phyloP scores from a whole-genome alignment of 2,113 vertebrate species.

The Dicrurus megarhynchus region DNA sequence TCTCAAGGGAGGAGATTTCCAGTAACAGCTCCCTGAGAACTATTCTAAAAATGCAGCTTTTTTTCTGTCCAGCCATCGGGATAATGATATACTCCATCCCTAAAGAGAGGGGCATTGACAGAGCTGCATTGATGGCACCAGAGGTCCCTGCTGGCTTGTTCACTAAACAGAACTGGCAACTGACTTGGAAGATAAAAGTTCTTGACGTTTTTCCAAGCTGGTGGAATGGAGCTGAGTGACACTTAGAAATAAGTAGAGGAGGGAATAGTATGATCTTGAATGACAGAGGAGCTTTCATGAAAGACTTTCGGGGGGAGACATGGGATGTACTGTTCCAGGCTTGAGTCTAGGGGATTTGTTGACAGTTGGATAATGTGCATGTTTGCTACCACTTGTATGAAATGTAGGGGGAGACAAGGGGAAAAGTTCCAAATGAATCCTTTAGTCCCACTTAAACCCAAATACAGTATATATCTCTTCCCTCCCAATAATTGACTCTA shows the following conservation, averaged over 20 bases:
- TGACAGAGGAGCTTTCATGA: conserved; percentile 27
- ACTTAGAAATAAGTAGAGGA: conserved; percentile 56
- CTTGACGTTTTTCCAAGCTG: conserved; percentile 67
- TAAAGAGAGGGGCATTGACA: conserved; percentile 36
- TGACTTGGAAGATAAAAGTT: conserved; percentile 67
- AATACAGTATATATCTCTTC: neutral
- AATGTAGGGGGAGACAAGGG: neutral
- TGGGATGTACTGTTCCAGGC: neutral
- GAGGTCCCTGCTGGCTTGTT: conserved; percentile 68
- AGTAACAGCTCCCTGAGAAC: conserved; percentile 48
- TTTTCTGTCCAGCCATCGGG: neutral
- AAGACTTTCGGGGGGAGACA: conserved; percentile 10
- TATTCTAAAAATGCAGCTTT: conserved; percentile 41
- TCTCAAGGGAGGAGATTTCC: conserved; percentile 61
- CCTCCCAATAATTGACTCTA: neutral
- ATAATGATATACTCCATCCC: conserved; percentile 50
- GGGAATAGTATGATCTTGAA: conserved; percentile 41
- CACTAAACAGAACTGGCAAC: conserved; percentile 68
- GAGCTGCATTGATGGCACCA: conserved; percentile 42
- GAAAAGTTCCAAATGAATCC: neutral
- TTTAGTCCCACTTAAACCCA: neutral
- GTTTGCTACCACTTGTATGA: neutral
- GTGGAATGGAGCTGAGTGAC: conserved; percentile 64
- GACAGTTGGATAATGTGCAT: neutral
- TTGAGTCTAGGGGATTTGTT: conserved; percentile 37